Evolutionary conservation across 1,140 invertebrate species (phyloP).

Genomic region (Leptoteleia sp.): DNA sequence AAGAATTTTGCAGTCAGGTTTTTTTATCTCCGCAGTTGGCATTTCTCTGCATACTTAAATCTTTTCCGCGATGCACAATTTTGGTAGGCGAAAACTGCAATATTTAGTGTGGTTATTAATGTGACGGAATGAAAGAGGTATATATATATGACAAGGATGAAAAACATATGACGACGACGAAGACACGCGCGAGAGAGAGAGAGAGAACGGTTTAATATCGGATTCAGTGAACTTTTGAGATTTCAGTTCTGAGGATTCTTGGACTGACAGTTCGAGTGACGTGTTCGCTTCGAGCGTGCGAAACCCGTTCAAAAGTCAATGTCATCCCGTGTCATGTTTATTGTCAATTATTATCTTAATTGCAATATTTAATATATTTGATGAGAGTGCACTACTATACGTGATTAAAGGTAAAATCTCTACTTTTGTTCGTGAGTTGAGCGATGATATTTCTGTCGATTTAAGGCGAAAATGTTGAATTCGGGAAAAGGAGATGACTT

Average conservation of each 20-base stretch:
- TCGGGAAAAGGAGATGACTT: too few relatives aligned
- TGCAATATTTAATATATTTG: constrained; percentile 13
- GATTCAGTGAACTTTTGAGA: constrained; percentile 58
- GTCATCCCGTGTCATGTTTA: constrained; percentile 23
- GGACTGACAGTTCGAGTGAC: constrained; percentile 54
- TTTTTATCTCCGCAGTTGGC: too few relatives aligned
- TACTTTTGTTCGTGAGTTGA: too few relatives aligned
- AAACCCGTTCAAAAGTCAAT: constrained; percentile 45
- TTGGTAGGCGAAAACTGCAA: constrained; percentile 18
- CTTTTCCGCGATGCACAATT: too few relatives aligned
- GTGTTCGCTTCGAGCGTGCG: constrained; percentile 33
- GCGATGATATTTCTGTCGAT: too few relatives aligned
- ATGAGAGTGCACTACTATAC: neutral
- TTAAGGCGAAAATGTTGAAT: too few relatives aligned
- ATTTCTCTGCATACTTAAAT: too few relatives aligned
- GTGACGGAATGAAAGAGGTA: constrained; percentile 47
- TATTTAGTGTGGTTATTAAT: constrained; percentile 43
- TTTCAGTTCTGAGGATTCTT: constrained; percentile 45
- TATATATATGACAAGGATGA: constrained; percentile 16
- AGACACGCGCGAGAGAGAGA: constrained; percentile 17
- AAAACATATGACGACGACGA: constrained; percentile 3
- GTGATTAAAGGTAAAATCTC: too few relatives aligned
- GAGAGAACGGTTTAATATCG: constrained; percentile 55
- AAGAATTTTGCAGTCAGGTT: too few relatives aligned
- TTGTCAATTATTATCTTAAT: constrained; percentile 40